These are phyloP conservation scores for Parthenolecanium corni DNA, from an alignment of 2,888 invertebrate species.

Conservation along the genomic window DNA sequence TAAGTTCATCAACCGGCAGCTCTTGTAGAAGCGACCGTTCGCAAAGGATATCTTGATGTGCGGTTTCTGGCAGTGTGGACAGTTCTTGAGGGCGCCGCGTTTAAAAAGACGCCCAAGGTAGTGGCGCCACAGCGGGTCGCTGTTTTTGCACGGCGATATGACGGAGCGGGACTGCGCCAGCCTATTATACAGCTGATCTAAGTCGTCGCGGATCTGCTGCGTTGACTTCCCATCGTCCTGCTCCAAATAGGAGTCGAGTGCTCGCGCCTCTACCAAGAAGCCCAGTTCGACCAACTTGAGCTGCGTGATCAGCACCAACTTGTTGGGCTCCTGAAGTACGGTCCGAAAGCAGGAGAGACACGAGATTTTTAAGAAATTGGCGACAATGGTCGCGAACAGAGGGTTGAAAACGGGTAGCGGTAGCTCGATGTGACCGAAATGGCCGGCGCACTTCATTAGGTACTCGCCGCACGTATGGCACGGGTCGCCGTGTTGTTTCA, in stretches of 20 bases:
- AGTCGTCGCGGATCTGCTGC: neutral
- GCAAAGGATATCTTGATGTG: conserved; percentile 48
- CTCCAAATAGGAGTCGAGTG: conserved; percentile 41
- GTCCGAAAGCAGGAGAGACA: conserved; percentile 60
- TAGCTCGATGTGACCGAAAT: conserved; percentile 87
- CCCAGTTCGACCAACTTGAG: conserved; percentile 61
- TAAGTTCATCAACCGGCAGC: conserved; percentile 34
- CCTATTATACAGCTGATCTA: neutral
- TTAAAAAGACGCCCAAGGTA: conserved; percentile 2
- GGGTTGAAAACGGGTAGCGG: conserved; percentile 85
- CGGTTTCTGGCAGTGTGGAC: conserved; percentile 45
- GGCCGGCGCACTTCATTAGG: conserved; percentile 67
- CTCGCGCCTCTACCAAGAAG: conserved; percentile 57
- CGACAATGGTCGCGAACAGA: conserved; percentile 64
- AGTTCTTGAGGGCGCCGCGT: conserved; percentile 35
- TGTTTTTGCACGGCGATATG: conserved; percentile 5
- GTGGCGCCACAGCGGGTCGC: conserved; percentile 1
- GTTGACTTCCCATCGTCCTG: neutral
- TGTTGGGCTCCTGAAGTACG: conserved; percentile 51
- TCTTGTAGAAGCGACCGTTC: conserved; percentile 47
- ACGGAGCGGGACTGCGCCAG: neutral
- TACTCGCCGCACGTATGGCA: conserved; percentile 70
- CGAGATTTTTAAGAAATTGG: conserved; percentile 52
- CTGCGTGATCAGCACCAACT: conserved; percentile 53
- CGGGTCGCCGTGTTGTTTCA: conserved; percentile 51